Base-by-base conservation (phyloP, 2,113 vertebrate species). In the Etheostoma cragini region DNA sequence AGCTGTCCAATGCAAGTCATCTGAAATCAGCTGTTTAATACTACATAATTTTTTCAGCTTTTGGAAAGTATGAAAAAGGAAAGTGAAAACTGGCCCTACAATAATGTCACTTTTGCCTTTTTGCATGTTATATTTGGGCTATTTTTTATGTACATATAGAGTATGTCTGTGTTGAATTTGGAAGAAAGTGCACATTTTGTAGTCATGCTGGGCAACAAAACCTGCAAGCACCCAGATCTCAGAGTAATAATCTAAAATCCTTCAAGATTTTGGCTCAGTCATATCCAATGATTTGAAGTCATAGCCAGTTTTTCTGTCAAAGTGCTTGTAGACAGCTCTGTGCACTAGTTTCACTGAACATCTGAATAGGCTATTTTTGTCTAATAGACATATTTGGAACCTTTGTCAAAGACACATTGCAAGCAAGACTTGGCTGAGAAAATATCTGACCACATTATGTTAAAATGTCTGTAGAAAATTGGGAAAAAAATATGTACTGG, bases 301-400 rank as follows among this genome's bases (percentile, higher is more conserved):
- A 52, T 5, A 16, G 61, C 72, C 61, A 72, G 58, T 62, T 22
- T 33, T 81, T 65, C 64, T n/a, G 49, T 56, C 16, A 19, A 35
- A 30, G 64, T 4, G n/a, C 72, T 45, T 0, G 10, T 33, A 66
- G 81, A 60, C 47, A 78, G 73, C 52, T 33, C 46, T 38, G 1
- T 65, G 64, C 30, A 62, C 60, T 21, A 58, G 60, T 78, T 79
- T 45, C 3, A 13, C 15, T 54, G 45, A 71, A 72, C 61, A 77
- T 72, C 68, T 47, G 46, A 77, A 65, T 1, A 47, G 62, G 42
- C 30, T 77, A 67, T 76, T 80, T 81, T 81, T 61, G 74, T 49
- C 54, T 63, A 52, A 82, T 60, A 60, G 82, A 57, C 74, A 68
- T 2, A 64, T 35, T 57, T 76, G 68, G 21, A 76, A 74, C 11